A percentile compares a stretch with the other conserved stretches of the same genome.
Conservation (phyloP, 2,888 invertebrate species). For the Panorpa germanica region DNA sequence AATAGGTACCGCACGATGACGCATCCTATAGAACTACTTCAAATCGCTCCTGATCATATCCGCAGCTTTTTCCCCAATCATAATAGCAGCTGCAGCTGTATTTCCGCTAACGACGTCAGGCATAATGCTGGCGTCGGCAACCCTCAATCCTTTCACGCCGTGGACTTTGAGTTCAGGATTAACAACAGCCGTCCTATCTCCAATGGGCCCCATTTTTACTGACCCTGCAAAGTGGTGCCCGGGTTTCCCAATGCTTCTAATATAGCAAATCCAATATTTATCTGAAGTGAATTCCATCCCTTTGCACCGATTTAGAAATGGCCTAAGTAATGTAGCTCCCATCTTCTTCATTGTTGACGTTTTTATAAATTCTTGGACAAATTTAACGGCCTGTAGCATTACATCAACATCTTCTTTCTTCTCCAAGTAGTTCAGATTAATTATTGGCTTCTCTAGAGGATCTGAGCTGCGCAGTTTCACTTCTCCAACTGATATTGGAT, state of each 20-base stretch:
- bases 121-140: constrained; percentile 49
- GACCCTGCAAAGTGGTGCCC: constrained; percentile 47
- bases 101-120: constrained; percentile 44
- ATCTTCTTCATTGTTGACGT: constrained; percentile 37
- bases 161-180: constrained; percentile 35
- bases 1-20: no score
- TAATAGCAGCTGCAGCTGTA: constrained; percentile 45
- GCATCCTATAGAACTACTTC: no score
- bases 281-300: constrained; percentile 32
- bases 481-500: constrained; percentile 42
- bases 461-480: constrained; percentile 39
- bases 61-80: no score
- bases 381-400: constrained; percentile 37
- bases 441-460: constrained; percentile 41
- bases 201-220: constrained; percentile 33
- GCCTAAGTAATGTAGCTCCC: constrained; percentile 32
- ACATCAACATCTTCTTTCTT: constrained; percentile 36
- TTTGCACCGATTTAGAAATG: constrained; percentile 33
- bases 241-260: constrained; percentile 36
- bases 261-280: constrained; percentile 45
- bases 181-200: constrained; percentile 31
- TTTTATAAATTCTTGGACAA: constrained; percentile 31
- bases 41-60: no score
- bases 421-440: constrained; percentile 55
- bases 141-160: constrained; percentile 38